Evolutionary conservation across 2,888 invertebrate species (phyloP).

Genomic region (Fabriciana adippe): DNA sequence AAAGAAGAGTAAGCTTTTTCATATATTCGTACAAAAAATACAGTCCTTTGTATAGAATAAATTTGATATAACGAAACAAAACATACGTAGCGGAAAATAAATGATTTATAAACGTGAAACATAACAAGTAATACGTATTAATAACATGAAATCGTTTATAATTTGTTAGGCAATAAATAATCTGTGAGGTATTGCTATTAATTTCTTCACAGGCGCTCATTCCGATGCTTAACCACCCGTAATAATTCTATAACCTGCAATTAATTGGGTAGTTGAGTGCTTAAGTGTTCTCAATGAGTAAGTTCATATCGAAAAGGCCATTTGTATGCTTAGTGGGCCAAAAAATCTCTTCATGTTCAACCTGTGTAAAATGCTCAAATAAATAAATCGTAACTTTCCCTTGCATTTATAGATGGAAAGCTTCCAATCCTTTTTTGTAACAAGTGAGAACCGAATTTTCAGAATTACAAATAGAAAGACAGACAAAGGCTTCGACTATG

Average conservation of each 20-base stretch:
- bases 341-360: neutral
- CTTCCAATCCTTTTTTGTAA: no score
- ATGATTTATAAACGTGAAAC: neutral
- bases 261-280: constrained; percentile 34
- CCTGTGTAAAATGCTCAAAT: neutral
- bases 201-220: constrained; percentile 29
- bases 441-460: no score
- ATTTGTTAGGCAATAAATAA: constrained; percentile 27
- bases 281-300: constrained; percentile 27
- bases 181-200: constrained; percentile 32
- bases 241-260: constrained; percentile 36
- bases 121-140: constrained; percentile 3
- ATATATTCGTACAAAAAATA: no score
- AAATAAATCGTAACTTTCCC: neutral
- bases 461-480: neutral
- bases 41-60: no score
- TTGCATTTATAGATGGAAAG: no score
- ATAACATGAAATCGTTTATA: constrained; percentile 24
- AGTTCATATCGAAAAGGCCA: constrained; percentile 6
- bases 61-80: no score
- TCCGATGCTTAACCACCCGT: constrained; percentile 27
- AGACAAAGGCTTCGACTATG: neutral
- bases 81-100: no score
- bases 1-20: no score
- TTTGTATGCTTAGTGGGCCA: constrained; percentile 2